phyloP scores from a whole-genome alignment of 2,888 invertebrate species.

The Dorcus parallelipipedus region DNA sequence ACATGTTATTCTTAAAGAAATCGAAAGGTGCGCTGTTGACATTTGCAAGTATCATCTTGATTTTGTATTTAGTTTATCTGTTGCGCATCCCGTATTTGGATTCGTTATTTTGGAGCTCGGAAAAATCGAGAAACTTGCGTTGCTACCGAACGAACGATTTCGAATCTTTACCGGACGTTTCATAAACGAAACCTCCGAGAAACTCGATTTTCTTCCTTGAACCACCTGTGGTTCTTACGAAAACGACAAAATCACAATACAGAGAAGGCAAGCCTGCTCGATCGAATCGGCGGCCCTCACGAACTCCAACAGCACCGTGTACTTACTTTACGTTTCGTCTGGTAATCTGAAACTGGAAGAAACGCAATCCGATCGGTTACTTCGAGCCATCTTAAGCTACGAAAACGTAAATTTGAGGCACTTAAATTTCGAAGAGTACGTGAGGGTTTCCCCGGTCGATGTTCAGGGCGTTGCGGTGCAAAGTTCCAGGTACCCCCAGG shows the following conservation, averaged over 20 bases:
- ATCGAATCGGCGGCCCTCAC: constrained; percentile 64
- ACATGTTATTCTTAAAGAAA: too few relatives aligned
- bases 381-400: constrained; percentile 47
- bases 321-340: constrained; percentile 55
- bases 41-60: too few relatives aligned
- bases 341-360: constrained; percentile 29
- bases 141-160: background rate
- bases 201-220: constrained; percentile 66
- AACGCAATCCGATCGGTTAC: constrained; percentile 35
- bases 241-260: constrained; percentile 48
- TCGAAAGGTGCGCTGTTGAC: too few relatives aligned
- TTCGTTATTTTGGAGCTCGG: too few relatives aligned
- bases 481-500: constrained; percentile 54
- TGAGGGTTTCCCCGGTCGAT: constrained; percentile 57
- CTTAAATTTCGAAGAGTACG: constrained; percentile 53
- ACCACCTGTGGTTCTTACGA: constrained; percentile 54
- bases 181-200: constrained; percentile 34
- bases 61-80: too few relatives aligned
- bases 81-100: too few relatives aligned
- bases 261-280: constrained; percentile 62
- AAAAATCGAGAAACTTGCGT: too few relatives aligned
- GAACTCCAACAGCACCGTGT: constrained; percentile 57
- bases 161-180: constrained; percentile 37
- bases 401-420: constrained; percentile 53
- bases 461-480: constrained; percentile 50